Evolutionary conservation across 1,140 invertebrate species (phyloP).

Genomic region (Orussus abietinus): DNA sequence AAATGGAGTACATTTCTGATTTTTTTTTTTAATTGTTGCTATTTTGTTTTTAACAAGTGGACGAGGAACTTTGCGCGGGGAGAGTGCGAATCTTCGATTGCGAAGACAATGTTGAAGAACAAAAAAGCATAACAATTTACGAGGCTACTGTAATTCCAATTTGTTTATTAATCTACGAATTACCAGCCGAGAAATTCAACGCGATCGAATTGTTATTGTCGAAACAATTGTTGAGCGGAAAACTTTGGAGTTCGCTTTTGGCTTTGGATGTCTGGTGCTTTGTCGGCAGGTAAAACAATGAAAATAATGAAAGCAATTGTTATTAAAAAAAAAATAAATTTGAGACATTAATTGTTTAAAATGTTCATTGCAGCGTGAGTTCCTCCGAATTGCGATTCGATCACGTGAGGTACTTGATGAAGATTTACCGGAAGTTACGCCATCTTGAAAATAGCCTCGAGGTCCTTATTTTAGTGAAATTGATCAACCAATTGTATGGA

Average conservation of each 20-base stretch:
- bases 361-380: conserved; percentile 26
- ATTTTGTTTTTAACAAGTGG: conserved; percentile 15
- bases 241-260: conserved; percentile 36
- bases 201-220: conserved; percentile 31
- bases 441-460: conserved; percentile 28
- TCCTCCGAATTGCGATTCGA: conserved; percentile 33
- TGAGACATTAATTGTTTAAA: conserved; percentile 1
- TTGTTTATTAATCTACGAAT: conserved; percentile 29
- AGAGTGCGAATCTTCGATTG: conserved; percentile 18
- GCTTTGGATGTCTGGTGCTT: conserved; percentile 43
- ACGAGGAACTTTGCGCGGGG: conserved; percentile 25
- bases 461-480: conserved; percentile 26
- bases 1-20: too few relatives aligned
- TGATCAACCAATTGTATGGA: conserved; percentile 34
- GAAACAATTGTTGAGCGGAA: conserved; percentile 35
- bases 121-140: conserved; percentile 26
- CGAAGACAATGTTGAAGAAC: conserved; percentile 14
- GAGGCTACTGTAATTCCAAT: conserved; percentile 32
- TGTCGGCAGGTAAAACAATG: conserved; percentile 29
- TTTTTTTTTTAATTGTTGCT: conserved; percentile 5
- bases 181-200: conserved; percentile 26
- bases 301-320: conserved; percentile 1
- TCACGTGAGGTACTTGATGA: conserved; percentile 35
- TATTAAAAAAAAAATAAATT: conserved; percentile 7
- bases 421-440: conserved; percentile 25